A percentile compares a stretch with the other conserved stretches of the same genome.
phyloP scores from a whole-genome alignment of 2,888 invertebrate species.

The Dynastes tityus region DNA sequence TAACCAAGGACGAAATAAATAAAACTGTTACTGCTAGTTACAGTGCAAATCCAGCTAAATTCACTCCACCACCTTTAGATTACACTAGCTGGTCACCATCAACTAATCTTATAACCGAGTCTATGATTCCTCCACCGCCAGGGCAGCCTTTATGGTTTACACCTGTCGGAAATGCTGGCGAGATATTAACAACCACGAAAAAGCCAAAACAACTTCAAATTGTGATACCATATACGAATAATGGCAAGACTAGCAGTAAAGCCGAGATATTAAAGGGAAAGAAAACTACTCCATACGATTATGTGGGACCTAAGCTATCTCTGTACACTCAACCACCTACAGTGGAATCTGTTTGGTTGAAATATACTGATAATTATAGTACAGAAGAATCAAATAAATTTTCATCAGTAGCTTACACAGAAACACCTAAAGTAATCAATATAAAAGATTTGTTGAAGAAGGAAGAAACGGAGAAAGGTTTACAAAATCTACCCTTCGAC shows the following conservation, averaged over 20 bases:
- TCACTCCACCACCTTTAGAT: slow-evolving; percentile 57
- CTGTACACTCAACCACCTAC: slow-evolving; percentile 64
- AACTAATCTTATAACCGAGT: slow-evolving; percentile 53
- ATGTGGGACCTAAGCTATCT: slow-evolving; percentile 57
- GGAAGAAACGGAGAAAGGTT: slow-evolving; percentile 55
- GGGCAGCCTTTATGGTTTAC: slow-evolving; percentile 63
- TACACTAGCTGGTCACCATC: slow-evolving; percentile 52
- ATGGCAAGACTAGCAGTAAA: slow-evolving; percentile 36
- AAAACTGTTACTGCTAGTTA: slow-evolving; percentile 47
- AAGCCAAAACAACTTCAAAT: slow-evolving; percentile 82
- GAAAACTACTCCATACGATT: slow-evolving; percentile 70
- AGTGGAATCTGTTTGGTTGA: slow-evolving; percentile 64
- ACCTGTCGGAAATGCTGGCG: slow-evolving; percentile 51
- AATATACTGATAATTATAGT: slow-evolving; percentile 72
- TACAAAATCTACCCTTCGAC: slow-evolving; percentile 73
- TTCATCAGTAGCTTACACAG: slow-evolving; percentile 65
- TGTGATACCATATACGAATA: slow-evolving; percentile 84
- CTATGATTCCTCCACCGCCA: slow-evolving; percentile 62
- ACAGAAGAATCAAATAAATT: slow-evolving; percentile 71
- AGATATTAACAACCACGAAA: slow-evolving; percentile 65
- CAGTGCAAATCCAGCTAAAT: slow-evolving; percentile 56
- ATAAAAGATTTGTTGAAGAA: slow-evolving; percentile 71
- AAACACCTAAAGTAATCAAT: slow-evolving; percentile 68
- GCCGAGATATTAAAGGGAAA: slow-evolving; percentile 66
- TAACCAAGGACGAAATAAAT: slow-evolving; percentile 42